Evolutionary conservation across 2,797 vertebrate genomes (phyloP).

Genomic region (Steatocranus sp.): DNA sequence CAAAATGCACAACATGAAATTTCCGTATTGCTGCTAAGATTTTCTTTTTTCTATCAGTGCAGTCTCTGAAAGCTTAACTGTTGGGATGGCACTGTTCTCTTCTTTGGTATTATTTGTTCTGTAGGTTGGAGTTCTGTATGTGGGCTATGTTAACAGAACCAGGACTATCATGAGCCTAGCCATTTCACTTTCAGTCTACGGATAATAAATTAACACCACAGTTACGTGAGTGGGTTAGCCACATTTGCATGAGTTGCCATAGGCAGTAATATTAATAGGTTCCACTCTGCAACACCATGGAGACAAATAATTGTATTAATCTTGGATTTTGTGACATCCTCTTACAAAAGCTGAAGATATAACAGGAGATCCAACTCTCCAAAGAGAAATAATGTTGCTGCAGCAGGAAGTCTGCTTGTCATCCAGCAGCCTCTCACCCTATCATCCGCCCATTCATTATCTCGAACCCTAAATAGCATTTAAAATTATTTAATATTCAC

Average conservation of each 20-base stretch:
- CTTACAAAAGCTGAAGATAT: background rate
- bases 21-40: background rate
- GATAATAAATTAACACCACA: background rate
- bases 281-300: background rate
- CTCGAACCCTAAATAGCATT: slow-evolving; percentile 23
- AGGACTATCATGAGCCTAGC: background rate
- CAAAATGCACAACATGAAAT: background rate
- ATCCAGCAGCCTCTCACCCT: background rate
- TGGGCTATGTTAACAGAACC: background rate
- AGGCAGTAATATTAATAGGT: background rate
- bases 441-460: slow-evolving; percentile 6
- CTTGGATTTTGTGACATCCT: background rate
- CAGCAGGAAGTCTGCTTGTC: background rate
- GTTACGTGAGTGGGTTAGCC: background rate
- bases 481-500: slow-evolving; percentile 17
- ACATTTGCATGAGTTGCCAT: background rate
- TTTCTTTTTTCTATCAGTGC: background rate
- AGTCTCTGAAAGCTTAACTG: background rate
- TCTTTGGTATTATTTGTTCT: background rate
- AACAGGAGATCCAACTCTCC: background rate
- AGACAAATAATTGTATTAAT: background rate
- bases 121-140: background rate
- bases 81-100: background rate
- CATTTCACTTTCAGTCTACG: background rate
- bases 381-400: background rate